Base-by-base conservation (phyloP, 1,140 invertebrate species). In the Drosophila melanica region DNA sequence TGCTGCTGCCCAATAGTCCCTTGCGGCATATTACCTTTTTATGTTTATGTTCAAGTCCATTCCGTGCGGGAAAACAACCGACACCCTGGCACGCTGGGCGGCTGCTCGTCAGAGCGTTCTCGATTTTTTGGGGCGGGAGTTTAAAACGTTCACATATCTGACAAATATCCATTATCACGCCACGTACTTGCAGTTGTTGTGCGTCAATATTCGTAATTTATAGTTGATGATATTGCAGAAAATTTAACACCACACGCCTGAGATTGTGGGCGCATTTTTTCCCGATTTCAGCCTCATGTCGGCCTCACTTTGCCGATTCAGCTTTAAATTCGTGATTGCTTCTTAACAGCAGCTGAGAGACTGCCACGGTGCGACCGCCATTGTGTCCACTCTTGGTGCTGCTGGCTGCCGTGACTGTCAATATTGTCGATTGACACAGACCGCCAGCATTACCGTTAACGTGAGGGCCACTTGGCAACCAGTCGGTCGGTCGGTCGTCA, bases 121-220 rank as follows among this genome's bases (percentile, higher is more conserved):
- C 2, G 42, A 58, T 42, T 50, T 39, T 27, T 9, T 37, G 41
- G 78, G 50, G 65, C 75, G 76, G 76, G 77, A 84, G 73, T 87
- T 87, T 87, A 89, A 87, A 89, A 82, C 84, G 84, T 77, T 79
- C 82, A 86, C 82, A 86, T 86, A 86, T 87, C 84, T 87, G 84
- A 89, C 84, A 89, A 87, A 89, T 89, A 89, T 89, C 84, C 84
- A 89, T 89, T 89, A 89, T 89, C 84, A 89, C 84, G 84, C 84
- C 84, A 89, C 84, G 84, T 89, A 89, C 84, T 80, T 63, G 47
- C 66, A 47, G 33, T 63, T 79, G 78, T 79, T 74, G 76, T 73
- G 76, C 73, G 68, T 84, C 84, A 89, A 89, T 87, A 89, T 89
- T 79, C 84, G 84, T 87, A 89, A 89, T 89, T 89, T 89, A 89